phyloP scores from a whole-genome alignment of 2,797 vertebrate species.

The Falco peregrinus region DNA sequence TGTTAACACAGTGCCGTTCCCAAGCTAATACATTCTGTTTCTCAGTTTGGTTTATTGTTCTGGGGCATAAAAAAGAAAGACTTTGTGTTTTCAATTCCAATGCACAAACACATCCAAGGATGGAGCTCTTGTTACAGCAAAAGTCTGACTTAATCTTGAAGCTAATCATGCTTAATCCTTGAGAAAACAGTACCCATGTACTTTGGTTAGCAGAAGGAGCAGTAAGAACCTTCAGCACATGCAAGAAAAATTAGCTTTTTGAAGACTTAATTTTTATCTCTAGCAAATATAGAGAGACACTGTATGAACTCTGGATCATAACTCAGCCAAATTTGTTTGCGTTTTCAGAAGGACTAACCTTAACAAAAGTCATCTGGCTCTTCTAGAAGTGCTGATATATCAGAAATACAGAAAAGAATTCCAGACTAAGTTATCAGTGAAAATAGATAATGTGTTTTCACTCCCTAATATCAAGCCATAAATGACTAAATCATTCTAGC shows the following conservation, averaged over 20 bases:
- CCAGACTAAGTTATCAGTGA: background rate
- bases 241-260: background rate
- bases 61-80: background rate
- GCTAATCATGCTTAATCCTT: background rate
- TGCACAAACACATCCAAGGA: background rate
- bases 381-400: background rate
- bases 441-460: background rate
- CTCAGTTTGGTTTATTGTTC: background rate
- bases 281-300: background rate
- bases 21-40: background rate
- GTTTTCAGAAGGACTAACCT: background rate
- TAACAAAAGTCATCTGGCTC: background rate
- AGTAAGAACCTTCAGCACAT: background rate
- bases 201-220: background rate
- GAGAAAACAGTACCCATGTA: background rate
- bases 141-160: background rate
- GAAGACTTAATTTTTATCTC: slow-evolving; percentile 4
- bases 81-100: background rate
- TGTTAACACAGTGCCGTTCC: background rate
- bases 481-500: background rate
- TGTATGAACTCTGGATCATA: background rate
- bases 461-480: background rate
- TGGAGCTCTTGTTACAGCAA: background rate
- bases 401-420: background rate
- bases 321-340: background rate